Conservation (phyloP, 2,797 vertebrate species). For the Spinus olivaceus region DNA sequence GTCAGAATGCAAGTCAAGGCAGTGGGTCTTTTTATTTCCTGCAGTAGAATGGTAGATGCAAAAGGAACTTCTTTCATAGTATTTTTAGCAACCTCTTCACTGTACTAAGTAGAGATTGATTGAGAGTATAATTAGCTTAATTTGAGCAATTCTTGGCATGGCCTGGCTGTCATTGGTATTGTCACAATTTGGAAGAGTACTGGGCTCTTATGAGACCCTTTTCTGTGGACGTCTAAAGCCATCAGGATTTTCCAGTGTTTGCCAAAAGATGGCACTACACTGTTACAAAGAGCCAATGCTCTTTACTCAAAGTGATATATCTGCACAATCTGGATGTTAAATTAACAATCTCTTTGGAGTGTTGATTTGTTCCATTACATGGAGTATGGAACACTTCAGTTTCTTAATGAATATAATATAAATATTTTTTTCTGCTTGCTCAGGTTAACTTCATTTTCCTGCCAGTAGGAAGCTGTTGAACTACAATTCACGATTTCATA, state of each 20-base stretch:
- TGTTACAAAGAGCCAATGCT: not conserved
- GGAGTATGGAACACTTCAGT: not conserved
- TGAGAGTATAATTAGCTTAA: not conserved
- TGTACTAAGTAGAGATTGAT: not conserved
- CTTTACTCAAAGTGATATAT: not conserved
- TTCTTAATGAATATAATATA: not conserved
- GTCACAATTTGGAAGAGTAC: not conserved
- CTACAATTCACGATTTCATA: not conserved
- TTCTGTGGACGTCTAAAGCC: not conserved
- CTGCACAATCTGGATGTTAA: not conserved
- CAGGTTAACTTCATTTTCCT: not conserved
- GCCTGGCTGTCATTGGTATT: not conserved
- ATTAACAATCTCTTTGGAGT: not conserved
- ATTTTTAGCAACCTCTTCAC: conserved; percentile 3
- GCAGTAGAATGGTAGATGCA: not conserved
- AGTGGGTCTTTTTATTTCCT: not conserved
- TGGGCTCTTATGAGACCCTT: not conserved
- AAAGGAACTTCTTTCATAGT: not conserved
- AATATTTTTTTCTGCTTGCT: not conserved
- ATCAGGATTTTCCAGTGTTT: not conserved
- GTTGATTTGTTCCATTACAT: not conserved
- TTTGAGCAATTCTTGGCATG: not conserved
- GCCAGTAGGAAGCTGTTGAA: not conserved
- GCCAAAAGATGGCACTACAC: conserved; percentile 17
- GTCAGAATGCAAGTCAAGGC: not conserved